phyloP scores from a whole-genome alignment of 2,113 vertebrate genomes.

The Leuciscus idus region DNA sequence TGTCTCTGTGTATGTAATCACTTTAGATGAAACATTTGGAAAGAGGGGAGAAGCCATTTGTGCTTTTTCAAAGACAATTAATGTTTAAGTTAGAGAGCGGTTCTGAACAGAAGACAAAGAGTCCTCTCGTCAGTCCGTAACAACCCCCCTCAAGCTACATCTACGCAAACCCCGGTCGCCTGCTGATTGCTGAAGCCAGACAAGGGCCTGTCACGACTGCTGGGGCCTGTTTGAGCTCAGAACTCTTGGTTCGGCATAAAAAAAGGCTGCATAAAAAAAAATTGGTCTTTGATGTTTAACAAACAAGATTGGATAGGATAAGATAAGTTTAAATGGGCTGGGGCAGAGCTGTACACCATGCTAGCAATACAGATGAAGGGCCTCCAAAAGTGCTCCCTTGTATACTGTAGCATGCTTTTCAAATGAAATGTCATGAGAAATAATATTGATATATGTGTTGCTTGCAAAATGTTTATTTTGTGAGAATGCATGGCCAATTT shows the following conservation, averaged over 20 bases:
- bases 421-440: slow-evolving; percentile 7
- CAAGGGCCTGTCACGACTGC: not conserved
- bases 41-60: slow-evolving; percentile 61
- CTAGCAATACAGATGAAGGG: not conserved
- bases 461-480: not conserved
- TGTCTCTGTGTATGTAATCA: slow-evolving; percentile 4
- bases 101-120: slow-evolving; percentile 65
- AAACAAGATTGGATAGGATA: slow-evolving; percentile 12
- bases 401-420: slow-evolving; percentile 1
- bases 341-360: not conserved
- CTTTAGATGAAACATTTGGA: slow-evolving; percentile 19
- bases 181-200: not conserved
- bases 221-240: not conserved
- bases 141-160: not conserved
- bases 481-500: not conserved
- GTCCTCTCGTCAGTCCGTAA: slow-evolving; percentile 36
- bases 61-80: slow-evolving; percentile 71
- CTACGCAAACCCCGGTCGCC: not conserved
- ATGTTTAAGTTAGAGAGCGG: slow-evolving; percentile 75
- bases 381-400: not conserved
- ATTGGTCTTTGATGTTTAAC: not conserved
- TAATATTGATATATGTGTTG: not conserved
- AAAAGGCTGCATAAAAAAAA: not conserved
- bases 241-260: not conserved
- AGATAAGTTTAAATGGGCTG: not conserved